Evolutionary conservation across 2,888 invertebrate genomes (phyloP).

Genomic region (Idaea biselata): DNA sequence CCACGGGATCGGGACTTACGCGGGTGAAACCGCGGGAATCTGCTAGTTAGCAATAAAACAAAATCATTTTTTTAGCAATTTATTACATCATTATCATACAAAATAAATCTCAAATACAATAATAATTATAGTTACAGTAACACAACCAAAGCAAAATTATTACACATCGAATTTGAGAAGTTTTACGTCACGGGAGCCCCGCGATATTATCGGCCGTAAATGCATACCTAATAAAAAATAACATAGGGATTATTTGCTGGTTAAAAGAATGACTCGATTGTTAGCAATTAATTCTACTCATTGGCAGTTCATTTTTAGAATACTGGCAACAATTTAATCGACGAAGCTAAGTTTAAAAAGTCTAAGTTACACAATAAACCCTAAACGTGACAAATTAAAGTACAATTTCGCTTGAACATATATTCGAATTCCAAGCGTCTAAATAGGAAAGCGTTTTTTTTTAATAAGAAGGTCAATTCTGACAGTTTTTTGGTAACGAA

Average conservation of each 20-base stretch:
- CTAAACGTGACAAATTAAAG: background rate
- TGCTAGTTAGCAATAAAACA: slow-evolving; percentile 13
- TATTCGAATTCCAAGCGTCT: background rate
- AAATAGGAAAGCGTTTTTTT: slow-evolving; percentile 2
- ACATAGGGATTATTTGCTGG: slow-evolving; percentile 48
- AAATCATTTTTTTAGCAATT: slow-evolving; percentile 66
- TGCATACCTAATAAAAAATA: slow-evolving; percentile 57
- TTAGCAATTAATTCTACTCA: slow-evolving; percentile 59
- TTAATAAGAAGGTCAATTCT: slow-evolving; percentile 1
- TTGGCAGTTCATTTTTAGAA: slow-evolving; percentile 59
- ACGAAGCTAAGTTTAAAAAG: slow-evolving; percentile 61
- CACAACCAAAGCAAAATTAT: slow-evolving; percentile 79
- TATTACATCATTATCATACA: slow-evolving; percentile 79
- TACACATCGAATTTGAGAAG: slow-evolving; percentile 74
- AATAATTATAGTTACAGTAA: slow-evolving; percentile 76
- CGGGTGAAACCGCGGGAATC: too few relatives aligned
- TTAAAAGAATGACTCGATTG: slow-evolving; percentile 59
- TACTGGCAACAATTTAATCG: slow-evolving; percentile 52
- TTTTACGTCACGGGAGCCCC: slow-evolving; percentile 57
- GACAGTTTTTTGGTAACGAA: background rate
- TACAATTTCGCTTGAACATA: background rate
- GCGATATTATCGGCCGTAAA: slow-evolving; percentile 57
- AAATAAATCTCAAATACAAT: slow-evolving; percentile 80
- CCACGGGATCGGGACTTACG: too few relatives aligned
- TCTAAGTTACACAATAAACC: slow-evolving; percentile 17